A percentile compares a stretch with the other conserved stretches of the same genome.
Evolutionary conservation across 2,888 invertebrate genomes (phyloP).

Genomic region (Drosophila gaucha): DNA sequence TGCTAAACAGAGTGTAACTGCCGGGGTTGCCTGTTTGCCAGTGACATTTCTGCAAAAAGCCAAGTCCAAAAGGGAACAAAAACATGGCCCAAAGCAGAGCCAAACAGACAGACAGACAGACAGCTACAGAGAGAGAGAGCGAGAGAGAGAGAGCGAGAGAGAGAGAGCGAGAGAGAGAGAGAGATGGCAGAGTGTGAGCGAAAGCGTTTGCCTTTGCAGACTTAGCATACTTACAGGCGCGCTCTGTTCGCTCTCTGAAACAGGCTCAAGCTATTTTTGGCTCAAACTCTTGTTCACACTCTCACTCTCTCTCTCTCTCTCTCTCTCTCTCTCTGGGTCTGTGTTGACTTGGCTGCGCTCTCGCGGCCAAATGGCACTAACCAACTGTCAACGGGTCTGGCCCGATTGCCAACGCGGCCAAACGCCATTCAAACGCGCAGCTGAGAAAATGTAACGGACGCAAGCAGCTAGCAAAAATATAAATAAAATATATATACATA

Average conservation of each 20-base stretch:
- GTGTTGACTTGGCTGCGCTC: constrained; percentile 30
- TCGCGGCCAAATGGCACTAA: constrained; percentile 46
- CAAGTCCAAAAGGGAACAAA: constrained; percentile 60
- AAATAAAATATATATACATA: constrained; percentile 4
- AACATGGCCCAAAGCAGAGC: constrained; percentile 52
- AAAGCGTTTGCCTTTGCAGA: constrained; percentile 53
- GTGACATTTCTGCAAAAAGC: constrained; percentile 78
- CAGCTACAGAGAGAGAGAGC: not conserved
- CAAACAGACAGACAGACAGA: constrained; percentile 8
- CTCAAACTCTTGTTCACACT: constrained; percentile 3
- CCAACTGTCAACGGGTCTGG: constrained; percentile 61
- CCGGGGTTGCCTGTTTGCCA: constrained; percentile 76
- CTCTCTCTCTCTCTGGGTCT: not conserved
- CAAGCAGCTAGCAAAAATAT: constrained; percentile 33
- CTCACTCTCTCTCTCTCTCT: not conserved
- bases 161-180: not conserved
- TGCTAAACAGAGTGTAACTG: constrained; percentile 82
- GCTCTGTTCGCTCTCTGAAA: constrained; percentile 4
- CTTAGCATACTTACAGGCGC: constrained; percentile 57
- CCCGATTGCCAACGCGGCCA: constrained; percentile 51
- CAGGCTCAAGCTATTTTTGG: constrained; percentile 12
- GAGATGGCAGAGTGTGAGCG: not conserved
- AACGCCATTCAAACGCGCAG: constrained; percentile 75
- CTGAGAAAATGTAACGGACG: constrained; percentile 71
- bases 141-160: not conserved